These are phyloP conservation scores for Thyatira batis DNA, from an alignment of 2,888 invertebrate genomes.

Conservation along the genomic window DNA sequence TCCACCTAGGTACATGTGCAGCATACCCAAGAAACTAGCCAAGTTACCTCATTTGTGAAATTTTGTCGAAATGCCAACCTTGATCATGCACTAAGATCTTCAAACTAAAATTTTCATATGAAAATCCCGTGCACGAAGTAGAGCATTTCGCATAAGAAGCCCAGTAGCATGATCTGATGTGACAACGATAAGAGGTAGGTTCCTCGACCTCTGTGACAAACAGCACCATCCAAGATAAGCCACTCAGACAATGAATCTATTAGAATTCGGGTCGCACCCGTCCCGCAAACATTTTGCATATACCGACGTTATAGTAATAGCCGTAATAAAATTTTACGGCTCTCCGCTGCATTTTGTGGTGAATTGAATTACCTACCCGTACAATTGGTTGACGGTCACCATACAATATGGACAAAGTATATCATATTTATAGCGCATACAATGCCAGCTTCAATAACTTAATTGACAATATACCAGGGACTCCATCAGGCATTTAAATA, in stretches of 20 bases:
- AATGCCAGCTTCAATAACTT: no score
- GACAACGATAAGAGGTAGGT: constrained; percentile 18
- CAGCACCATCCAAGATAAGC: constrained; percentile 44
- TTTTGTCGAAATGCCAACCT: neutral
- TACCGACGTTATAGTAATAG: constrained; percentile 37
- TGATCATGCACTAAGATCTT: neutral
- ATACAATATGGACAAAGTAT: neutral
- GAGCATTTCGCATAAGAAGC: constrained; percentile 15
- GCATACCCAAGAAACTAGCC: neutral
- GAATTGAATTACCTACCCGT: constrained; percentile 10
- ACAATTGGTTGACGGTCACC: constrained; percentile 1
- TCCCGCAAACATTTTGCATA: constrained; percentile 45
- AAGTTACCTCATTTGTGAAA: neutral
- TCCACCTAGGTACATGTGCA: no score
- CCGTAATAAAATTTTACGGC: constrained; percentile 53
- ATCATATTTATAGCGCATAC: neutral
- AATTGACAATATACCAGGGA: no score
- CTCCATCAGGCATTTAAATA: no score
- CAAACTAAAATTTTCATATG: neutral
- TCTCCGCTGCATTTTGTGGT: constrained; percentile 34
- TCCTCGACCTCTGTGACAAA: constrained; percentile 47
- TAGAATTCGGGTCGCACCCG: constrained; percentile 60
- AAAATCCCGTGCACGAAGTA: neutral
- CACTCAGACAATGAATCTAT: constrained; percentile 62
- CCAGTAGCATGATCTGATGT: constrained; percentile 34